phyloP scores from a whole-genome alignment of 2,113 vertebrate species.

The Melanerpes aurifrons region DNA sequence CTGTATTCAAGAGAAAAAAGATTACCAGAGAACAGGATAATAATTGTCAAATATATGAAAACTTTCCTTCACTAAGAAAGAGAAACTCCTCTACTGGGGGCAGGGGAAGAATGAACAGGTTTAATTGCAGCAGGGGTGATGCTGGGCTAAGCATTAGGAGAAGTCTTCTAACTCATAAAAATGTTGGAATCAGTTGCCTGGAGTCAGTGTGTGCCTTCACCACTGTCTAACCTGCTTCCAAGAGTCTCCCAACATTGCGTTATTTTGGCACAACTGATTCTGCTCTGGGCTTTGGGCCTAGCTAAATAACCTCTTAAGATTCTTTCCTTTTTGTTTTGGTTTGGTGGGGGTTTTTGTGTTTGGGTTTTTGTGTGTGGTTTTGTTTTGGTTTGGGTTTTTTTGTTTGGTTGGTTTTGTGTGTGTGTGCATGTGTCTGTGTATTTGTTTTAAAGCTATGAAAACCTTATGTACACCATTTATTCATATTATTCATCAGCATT shows the following conservation, averaged over 20 bases:
- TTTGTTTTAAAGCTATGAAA: neutral
- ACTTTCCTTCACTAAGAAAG: neutral
- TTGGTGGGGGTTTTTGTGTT: neutral
- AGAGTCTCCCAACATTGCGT: neutral
- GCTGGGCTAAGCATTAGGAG: neutral
- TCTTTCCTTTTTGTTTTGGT: neutral
- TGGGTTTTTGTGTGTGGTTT: neutral
- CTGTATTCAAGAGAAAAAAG: neutral
- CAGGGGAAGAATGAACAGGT: constrained; percentile 25
- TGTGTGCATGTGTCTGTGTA: neutral
- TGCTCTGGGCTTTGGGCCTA: neutral
- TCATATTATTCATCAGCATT: neutral
- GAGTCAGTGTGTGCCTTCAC: constrained; percentile 10
- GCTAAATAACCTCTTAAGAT: neutral
- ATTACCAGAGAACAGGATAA: neutral
- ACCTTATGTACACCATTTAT: neutral
- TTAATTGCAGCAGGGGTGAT: neutral
- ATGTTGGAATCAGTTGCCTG: constrained; percentile 37
- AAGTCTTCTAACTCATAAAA: neutral
- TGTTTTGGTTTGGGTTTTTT: neutral
- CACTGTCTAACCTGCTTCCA: neutral
- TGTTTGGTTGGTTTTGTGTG: neutral
- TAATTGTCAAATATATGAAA: neutral
- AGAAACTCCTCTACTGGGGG: neutral
- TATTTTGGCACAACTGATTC: neutral